Evolutionary conservation across 92 coral and sea anemone species (phyloP), one percentile per base, ranked within the genome.

Genomic region (Diadumene lineata): DNA sequence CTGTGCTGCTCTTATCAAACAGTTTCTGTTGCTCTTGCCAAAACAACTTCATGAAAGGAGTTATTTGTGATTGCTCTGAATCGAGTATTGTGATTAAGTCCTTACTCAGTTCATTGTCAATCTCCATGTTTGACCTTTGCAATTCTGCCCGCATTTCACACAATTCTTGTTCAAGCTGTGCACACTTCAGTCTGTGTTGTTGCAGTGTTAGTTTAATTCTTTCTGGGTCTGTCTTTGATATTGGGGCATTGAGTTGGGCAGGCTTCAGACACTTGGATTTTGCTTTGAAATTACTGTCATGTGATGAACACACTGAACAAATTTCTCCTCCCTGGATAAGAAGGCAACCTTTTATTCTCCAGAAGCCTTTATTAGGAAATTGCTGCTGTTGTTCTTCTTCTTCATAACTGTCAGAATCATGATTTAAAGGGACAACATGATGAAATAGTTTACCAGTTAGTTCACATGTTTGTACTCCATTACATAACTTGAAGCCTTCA

Each of bases 361-460:
- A 76, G 62, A 29, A 72, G 22, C 56, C 61, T 68, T 66, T 72
- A 66, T 81, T 76, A 43, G 89, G 85, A 50, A 85, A 85, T 76
- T 63, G 89, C n/a, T n/a, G n/a, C n/a, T n/a, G n/a, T n/a, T n/a
- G n/a, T n/a, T n/a, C n/a, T 50, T 72, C 76, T 1, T 46, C 82
- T 7, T 77, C 80, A 6, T 68, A 76, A 26, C 31, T 31, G 67
- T 69, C 50, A 7, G 74, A 56, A 74, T 83, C 87, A 25, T 83
- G 79, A 63, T 22, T 56, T 19, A 76, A 43, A 23, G 91, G 78
- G 48, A 86, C 69, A 10, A 81, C 91, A 86, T 86, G 87, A 67
- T 86, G 91, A 53, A 43, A 50, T 31, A 86, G 51, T 43, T 86
- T 81, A 32, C 78, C 65, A 9, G 81, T 75, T 11, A 73, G 60